Base-by-base conservation (phyloP, 2,797 vertebrate species). In the Rachycentron canadum region DNA sequence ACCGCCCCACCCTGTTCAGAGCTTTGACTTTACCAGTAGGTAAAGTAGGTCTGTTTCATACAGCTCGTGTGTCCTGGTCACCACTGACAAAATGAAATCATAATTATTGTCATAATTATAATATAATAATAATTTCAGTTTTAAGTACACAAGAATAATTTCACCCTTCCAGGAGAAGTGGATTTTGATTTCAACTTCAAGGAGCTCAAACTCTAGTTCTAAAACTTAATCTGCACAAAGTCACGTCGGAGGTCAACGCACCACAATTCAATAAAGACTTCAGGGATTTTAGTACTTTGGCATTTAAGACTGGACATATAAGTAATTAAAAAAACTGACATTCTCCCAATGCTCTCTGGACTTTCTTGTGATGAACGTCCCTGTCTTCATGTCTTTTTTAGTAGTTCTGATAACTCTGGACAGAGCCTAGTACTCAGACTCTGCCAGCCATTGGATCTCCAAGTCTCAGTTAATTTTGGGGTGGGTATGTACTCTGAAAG, bases 401-500 rank as follows among this genome's bases (percentile, higher is more conserved):
- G 66, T 80, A 0, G 7, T 73, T 32, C 53, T 23, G 2, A 64
- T 58, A 23, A 49, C 40, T 78, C 83, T 7, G 26, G 21, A 4
- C 69, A 73, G 64, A 83, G 61, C 50, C 38, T 28, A 1, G 14
- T 4, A 7, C 62, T 63, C 68, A 61, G 32, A 11, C 65, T 68
- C 68, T 65, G 58, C 49, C 62, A 73, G 50, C 66, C 73, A 16
- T 19, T 58, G 73, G 53, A 80, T 43, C 69, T 62, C 61, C 14
- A 52, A 69, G 65, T 78, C 64, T 82, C 82, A 78, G 79, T 84
- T 83, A 82, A 90, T 79, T 86, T 86, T 76, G 74, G 23, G 28
- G 26, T 75, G 57, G 62, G 26, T 80, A 36, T 71, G 71, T 62
- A 68, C 52, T 69, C 73, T 36, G 60, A 91, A 92, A 92, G 88